Evolutionary conservation across 2,888 invertebrate genomes (phyloP), one percentile per base, ranked within the genome.

Genomic region (Platerodrilus igneus): DNA sequence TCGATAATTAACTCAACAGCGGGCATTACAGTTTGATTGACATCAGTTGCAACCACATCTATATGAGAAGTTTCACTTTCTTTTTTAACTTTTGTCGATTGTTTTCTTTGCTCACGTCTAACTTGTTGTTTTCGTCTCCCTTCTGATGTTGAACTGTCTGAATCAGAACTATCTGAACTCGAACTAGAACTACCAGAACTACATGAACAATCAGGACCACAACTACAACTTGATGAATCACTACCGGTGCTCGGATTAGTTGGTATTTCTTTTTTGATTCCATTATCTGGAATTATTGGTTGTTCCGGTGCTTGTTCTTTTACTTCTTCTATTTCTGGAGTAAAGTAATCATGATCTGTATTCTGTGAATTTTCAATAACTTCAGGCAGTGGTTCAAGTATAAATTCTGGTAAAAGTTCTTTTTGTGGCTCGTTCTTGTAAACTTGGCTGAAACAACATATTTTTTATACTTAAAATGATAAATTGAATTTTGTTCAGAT

Each of bases 181-280:
- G 59, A 58, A 38, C 64, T 59, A 2, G 59, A 65, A 43, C 80
- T 79, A 3, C 77, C 78, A 0, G 85, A 83, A 32, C 82, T 83
- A 60, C 89, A 89, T 48, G 86, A 87, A 57, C 89, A 89, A 59
- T 88, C 87, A 1, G 86, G 81, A 3, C 86, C 86, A 60, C 89
- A 88, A 0, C 86, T 83, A 58, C 88, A 88, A 58, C 83, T 85
- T 1, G 74, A 76, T 1, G 86, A 83, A 52, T 78, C 80, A 46
- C 83, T 83, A 53, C 82, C 83, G 51, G 83, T 84, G 47, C 85
- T 86, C 11, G 85, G 84, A 53, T 79, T 81, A 57, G 83, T 85
- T 0, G 85, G 83, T n/a, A n/a, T n/a, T n/a, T n/a, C n/a, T n/a
- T n/a, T n/a, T n/a, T n/a, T n/a, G n/a, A n/a, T n/a, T n/a, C n/a